Percentiles rank a stretch among this genome's conserved stretches.
These are phyloP conservation scores for Athetis lepigone DNA, from an alignment of 2,888 invertebrate genomes.

Conservation along the genomic window DNA sequence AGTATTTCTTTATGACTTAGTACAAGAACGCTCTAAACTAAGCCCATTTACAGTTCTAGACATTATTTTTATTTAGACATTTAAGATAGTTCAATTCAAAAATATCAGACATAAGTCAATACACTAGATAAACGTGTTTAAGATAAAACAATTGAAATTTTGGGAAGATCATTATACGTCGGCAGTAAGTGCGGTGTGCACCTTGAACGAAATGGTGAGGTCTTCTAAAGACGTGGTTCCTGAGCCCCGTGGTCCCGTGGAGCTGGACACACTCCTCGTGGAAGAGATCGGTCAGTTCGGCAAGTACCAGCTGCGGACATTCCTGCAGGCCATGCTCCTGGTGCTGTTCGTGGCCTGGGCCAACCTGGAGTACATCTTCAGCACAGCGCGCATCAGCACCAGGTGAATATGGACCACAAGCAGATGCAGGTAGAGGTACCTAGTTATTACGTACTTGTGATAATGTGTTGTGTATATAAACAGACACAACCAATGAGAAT, in stretches of 20 bases:
- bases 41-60: too few relatives aligned
- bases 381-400: conserved; percentile 79
- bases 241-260: conserved; percentile 31
- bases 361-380: conserved; percentile 80
- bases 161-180: conserved; percentile 4
- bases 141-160: conserved; percentile 23
- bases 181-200: conserved; percentile 5
- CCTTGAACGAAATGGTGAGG: conserved; percentile 13
- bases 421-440: not conserved
- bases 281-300: conserved; percentile 85
- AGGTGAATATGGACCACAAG: conserved; percentile 68
- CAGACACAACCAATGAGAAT: too few relatives aligned
- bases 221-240: conserved; percentile 6
- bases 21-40: conserved; percentile 1
- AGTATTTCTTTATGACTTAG: not conserved
- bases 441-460: not conserved
- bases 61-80: too few relatives aligned
- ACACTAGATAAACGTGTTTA: conserved; percentile 29
- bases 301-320: conserved; percentile 73
- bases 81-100: conserved; percentile 12
- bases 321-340: conserved; percentile 68
- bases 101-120: conserved; percentile 38
- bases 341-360: conserved; percentile 77
- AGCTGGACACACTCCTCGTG: conserved; percentile 78
- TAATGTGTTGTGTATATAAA: not conserved